Evolutionary conservation across 2,888 invertebrate genomes (phyloP).

Genomic region (Apomyelois bistriatella): DNA sequence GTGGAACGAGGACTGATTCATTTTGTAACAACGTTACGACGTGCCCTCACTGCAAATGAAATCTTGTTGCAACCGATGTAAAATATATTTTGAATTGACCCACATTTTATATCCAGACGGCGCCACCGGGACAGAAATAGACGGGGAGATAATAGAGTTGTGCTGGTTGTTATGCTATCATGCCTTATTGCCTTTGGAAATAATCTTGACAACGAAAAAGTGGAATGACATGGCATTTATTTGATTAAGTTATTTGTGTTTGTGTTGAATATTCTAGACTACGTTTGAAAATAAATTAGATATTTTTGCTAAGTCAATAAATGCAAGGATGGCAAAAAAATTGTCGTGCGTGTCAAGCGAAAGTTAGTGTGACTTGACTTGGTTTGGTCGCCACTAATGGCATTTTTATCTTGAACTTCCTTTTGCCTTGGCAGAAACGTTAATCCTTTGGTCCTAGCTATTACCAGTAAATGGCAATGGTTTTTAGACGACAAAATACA

Average conservation of each 20-base stretch:
- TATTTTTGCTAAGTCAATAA: no score
- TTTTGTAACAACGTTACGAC: slow-evolving; percentile 27
- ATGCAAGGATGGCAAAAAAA: no score
- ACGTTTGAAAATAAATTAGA: no score
- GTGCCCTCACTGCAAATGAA: slow-evolving; percentile 19
- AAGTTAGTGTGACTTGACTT: no score
- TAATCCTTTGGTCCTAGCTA: no score
- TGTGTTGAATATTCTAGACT: no score
- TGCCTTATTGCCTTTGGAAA: slow-evolving; percentile 18
- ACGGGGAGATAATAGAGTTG: slow-evolving; percentile 23
- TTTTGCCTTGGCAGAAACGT: no score
- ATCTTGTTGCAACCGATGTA: slow-evolving; percentile 19
- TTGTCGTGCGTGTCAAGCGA: no score
- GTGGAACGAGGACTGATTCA: slow-evolving; percentile 28
- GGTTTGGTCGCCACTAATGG: no score
- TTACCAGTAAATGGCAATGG: no score
- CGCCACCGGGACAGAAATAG: slow-evolving; percentile 3
- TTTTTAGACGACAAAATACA: no score
- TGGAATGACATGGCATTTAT: slow-evolving; percentile 2
- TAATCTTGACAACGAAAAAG: slow-evolving; percentile 18
- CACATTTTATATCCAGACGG: slow-evolving; percentile 17
- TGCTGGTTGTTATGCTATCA: slow-evolving; percentile 28
- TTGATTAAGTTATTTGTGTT: not conserved
- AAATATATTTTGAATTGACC: slow-evolving; percentile 26
- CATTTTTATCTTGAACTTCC: no score